Evolutionary conservation across 2,797 vertebrate genomes (phyloP).

Genomic region (Acrossocheilus wenchowensis): DNA sequence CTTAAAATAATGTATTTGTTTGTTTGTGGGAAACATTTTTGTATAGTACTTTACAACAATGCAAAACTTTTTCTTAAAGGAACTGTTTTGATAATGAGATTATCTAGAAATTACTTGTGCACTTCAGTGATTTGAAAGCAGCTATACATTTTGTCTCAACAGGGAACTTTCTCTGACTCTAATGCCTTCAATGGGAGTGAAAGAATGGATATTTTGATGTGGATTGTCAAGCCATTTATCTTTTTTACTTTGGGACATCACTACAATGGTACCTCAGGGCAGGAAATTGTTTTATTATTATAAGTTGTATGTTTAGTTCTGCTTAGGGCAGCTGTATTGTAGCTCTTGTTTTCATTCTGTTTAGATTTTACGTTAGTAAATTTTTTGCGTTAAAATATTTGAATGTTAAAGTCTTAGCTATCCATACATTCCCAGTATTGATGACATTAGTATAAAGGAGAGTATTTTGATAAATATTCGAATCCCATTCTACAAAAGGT

Average conservation of each 20-base stretch:
- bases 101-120: neutral
- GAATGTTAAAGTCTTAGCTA: slow-evolving; percentile 11
- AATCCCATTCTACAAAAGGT: neutral
- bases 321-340: neutral
- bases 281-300: slow-evolving; percentile 18
- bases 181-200: neutral
- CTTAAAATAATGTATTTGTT: neutral
- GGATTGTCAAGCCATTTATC: neutral
- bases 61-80: neutral
- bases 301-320: slow-evolving; percentile 1
- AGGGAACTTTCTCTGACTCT: neutral
- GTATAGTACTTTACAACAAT: neutral
- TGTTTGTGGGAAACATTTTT: neutral
- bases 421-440: neutral
- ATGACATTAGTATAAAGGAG: slow-evolving; percentile 4
- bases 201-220: slow-evolving; percentile 3
- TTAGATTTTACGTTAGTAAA: neutral
- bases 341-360: neutral
- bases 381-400: neutral
- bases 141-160: neutral
- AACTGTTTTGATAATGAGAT: neutral
- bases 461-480: neutral
- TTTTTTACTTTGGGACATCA: slow-evolving; percentile 17
- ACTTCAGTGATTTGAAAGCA: neutral
- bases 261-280: slow-evolving; percentile 35